Conservation (phyloP, 2,888 invertebrate genomes). For the Drosophila nr. medialis region DNA sequence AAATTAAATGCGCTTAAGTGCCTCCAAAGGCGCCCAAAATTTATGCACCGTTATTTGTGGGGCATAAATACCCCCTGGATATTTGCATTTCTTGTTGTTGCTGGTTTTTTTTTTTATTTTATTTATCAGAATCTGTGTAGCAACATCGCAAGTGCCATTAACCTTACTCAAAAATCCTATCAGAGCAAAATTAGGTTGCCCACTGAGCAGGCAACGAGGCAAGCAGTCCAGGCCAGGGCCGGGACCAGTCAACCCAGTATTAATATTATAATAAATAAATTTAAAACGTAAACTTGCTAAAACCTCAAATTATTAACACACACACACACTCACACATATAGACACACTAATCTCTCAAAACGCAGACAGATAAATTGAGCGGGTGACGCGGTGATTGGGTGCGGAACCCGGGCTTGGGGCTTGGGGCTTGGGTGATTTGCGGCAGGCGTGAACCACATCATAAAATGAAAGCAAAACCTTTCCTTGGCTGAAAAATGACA, state of each 20-base stretch:
- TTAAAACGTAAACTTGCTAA: slow-evolving; percentile 64
- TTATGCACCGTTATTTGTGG: slow-evolving; percentile 42
- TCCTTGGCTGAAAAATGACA: slow-evolving; percentile 79
- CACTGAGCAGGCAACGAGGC: slow-evolving; percentile 38
- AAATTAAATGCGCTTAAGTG: slow-evolving; percentile 39
- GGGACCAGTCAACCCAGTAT: slow-evolving; percentile 53
- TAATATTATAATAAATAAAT: slow-evolving; percentile 78
- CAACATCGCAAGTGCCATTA: slow-evolving; percentile 41
- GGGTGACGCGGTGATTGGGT: background rate
- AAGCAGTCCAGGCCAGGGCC: slow-evolving; percentile 5
- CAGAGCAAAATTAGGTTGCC: slow-evolving; percentile 71
- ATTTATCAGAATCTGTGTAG: slow-evolving; percentile 9
- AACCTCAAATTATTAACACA: slow-evolving; percentile 51
- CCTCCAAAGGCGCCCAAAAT: slow-evolving; percentile 14
- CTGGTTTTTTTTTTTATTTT: background rate
- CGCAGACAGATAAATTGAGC: slow-evolving; percentile 22
- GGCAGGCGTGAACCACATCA: slow-evolving; percentile 65
- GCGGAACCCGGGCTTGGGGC: background rate
- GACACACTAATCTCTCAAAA: slow-evolving; percentile 31
- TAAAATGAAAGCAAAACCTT: slow-evolving; percentile 72
- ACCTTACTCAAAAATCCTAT: slow-evolving; percentile 73
- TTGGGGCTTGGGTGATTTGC: slow-evolving; percentile 25
- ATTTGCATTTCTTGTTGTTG: background rate
- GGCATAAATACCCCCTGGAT: slow-evolving; percentile 21
- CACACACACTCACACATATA: slow-evolving; percentile 19